Conservation (phyloP, 2,113 vertebrate genomes). For the Numenius arquata region DNA sequence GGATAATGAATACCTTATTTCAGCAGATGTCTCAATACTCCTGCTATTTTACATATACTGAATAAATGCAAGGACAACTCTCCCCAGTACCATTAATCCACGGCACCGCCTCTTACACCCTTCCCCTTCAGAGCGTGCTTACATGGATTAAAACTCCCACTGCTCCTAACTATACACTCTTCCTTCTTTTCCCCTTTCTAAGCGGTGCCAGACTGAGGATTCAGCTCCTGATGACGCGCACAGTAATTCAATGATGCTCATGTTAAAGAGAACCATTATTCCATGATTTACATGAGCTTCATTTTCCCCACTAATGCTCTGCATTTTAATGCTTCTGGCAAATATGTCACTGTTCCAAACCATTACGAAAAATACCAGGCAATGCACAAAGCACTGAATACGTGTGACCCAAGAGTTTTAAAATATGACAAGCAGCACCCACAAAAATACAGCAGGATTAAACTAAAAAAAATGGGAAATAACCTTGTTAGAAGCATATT, state of each 20-base stretch:
- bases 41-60: fast-evolving
- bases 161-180: background rate
- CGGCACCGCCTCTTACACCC: too few relatives aligned
- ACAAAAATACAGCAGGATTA: background rate
- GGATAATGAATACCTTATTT: background rate
- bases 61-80: background rate
- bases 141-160: background rate
- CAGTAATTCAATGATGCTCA: background rate
- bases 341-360: background rate
- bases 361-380: background rate
- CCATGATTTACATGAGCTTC: background rate
- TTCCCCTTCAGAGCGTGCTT: background rate
- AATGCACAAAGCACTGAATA: background rate
- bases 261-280: background rate
- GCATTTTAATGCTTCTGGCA: background rate
- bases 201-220: background rate
- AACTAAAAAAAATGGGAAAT: background rate
- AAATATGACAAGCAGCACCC: background rate
- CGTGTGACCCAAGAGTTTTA: background rate
- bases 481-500: background rate
- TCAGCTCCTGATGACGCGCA: background rate
- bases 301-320: background rate
- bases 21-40: background rate
- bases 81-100: background rate
- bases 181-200: background rate